Percentiles rank a stretch among this genome's conserved stretches.
phyloP scores from a whole-genome alignment of 2,113 vertebrate genomes.

The Desmodus rotundus region DNA sequence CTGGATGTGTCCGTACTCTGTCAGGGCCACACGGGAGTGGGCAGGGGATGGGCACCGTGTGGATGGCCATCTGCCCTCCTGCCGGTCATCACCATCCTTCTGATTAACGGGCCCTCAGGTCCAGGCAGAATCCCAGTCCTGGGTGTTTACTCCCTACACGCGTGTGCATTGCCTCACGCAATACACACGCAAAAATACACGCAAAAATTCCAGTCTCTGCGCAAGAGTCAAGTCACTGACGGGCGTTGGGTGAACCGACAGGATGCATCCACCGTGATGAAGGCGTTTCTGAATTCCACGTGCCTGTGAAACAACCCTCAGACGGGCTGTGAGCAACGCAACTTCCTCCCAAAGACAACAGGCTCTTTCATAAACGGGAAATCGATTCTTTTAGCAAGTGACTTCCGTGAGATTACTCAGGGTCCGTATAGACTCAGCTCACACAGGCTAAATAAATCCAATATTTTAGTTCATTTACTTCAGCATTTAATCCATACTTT shows the following conservation, averaged over 20 bases:
- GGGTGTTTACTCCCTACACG: background rate
- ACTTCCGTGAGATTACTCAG: background rate
- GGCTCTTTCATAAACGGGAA: background rate
- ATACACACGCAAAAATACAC: no score
- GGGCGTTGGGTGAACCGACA: background rate
- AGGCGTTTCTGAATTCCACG: background rate
- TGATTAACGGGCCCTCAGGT: background rate
- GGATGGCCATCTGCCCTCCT: background rate
- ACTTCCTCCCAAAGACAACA: background rate
- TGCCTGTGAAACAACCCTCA: background rate
- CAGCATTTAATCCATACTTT: background rate
- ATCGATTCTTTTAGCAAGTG: background rate
- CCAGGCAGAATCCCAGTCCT: background rate
- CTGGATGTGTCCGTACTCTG: background rate
- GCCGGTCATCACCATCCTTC: background rate
- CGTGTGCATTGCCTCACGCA: background rate
- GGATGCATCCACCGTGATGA: background rate
- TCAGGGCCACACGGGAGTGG: no score
- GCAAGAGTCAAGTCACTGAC: background rate
- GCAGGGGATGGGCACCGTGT: accelerated
- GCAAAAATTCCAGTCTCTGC: background rate
- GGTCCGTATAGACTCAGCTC: background rate
- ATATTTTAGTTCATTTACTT: background rate
- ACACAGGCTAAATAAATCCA: background rate
- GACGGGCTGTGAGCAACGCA: background rate